phyloP scores from a whole-genome alignment of 2,888 invertebrate genomes.

The Physocephala rufipes region DNA sequence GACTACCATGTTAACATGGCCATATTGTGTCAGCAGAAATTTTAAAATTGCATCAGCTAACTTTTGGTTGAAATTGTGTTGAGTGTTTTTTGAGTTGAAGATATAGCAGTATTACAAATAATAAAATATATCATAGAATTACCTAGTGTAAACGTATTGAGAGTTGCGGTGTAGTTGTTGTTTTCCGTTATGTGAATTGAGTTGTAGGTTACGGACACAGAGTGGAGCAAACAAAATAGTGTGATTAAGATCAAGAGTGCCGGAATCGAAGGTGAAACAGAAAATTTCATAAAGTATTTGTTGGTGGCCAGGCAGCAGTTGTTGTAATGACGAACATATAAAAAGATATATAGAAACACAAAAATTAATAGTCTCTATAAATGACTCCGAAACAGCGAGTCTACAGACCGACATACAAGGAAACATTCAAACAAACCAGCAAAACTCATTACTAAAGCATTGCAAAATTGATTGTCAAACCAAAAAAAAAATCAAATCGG shows the following conservation, averaged over 20 bases:
- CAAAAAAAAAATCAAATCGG: conserved; percentile 14
- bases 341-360: conserved; percentile 23
- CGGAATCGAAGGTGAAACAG: not conserved
- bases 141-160: conserved; percentile 29
- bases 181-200: conserved; percentile 19
- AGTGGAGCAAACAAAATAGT: conserved; percentile 7
- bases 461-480: conserved; percentile 15
- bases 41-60: no score
- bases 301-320: not conserved
- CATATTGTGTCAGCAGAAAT: no score
- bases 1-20: no score
- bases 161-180: conserved; percentile 27
- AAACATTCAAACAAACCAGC: conserved; percentile 10
- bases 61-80: no score
- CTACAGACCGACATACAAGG: conserved; percentile 11
- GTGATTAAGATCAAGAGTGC: conserved; percentile 5
- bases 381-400: conserved; percentile 20
- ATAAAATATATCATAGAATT: conserved; percentile 17
- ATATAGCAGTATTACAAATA: not conserved
- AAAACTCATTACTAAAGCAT: conserved; percentile 19
- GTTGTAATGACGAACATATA: conserved; percentile 13
- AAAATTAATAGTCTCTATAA: conserved; percentile 29
- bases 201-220: conserved; percentile 16
- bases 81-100: no score
- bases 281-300: conserved; percentile 3